Evolutionary conservation across 2,797 vertebrate species (phyloP), one percentile per base, ranked within the genome.

Genomic region (Arnoldichthys spilopterus): DNA sequence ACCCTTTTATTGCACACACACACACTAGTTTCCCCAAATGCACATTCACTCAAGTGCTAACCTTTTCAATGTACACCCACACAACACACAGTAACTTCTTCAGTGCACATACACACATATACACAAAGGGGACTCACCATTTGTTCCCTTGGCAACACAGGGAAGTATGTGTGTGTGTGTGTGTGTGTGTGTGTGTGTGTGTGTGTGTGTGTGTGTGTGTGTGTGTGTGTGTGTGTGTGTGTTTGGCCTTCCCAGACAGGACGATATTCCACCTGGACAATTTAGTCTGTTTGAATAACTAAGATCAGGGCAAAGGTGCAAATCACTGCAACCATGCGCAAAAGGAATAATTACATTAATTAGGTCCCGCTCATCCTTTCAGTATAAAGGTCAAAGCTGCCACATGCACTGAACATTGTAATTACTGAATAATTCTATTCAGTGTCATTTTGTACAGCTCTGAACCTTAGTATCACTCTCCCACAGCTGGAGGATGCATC

Each of bases 341-440:
- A 78, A 80, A 28, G 34, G 3, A 54, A 70, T 70, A 24, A 75
- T 75, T 49, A n/a, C 64, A 28, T 22, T 54, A 70, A 67, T 79
- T 67, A 74, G 28, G 2, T 40, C 22, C 26, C 13, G 49, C 28
- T 62, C 34, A 9, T 70, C 49, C 9, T 28, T 71, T 80, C 54
- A 40, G n/a, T 56, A 12, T 47, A 16, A 37, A 59, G 67, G 58
- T 76, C 73, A 47, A 37, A 76, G 34, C 63, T 28, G 73, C 49
- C 62, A 59, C 32, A 24, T 63, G 13, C 16, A 45, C 43, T 56
- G 49, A 37, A 53, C 34, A 54, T 63, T 7, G 37, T 63, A 63
- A 75, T 80, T 71, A 75, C 62, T 47, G 69, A 58, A 53, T 47
- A 70, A 74, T 63, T 43, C 32, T 34, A 53, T 16, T 37, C 58